Percentiles rank a stretch among this genome's conserved stretches.
phyloP scores from a whole-genome alignment of 2,797 vertebrate species.

The Salarias fasciatus region DNA sequence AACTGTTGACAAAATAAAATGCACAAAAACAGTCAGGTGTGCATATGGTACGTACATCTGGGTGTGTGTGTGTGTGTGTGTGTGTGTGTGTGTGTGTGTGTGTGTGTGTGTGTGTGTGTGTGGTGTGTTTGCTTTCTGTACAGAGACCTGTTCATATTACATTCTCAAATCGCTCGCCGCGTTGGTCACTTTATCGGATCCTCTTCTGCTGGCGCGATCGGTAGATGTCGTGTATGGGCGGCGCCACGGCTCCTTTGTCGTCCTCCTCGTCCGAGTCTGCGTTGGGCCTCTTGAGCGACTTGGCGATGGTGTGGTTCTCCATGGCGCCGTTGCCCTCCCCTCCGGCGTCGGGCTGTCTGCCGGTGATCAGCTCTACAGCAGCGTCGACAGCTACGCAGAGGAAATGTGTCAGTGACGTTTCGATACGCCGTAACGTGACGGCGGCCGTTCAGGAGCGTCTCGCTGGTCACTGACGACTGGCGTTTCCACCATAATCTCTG shows the following conservation, averaged over 20 bases:
- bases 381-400: conserved; percentile 88
- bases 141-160: conserved; percentile 62
- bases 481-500: conserved; percentile 2
- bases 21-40: conserved; percentile 60
- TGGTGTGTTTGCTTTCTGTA: conserved; percentile 47
- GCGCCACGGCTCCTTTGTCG: conserved; percentile 95
- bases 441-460: neutral
- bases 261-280: conserved; percentile 98
- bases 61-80: conserved; percentile 34
- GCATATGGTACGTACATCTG: conserved; percentile 17
- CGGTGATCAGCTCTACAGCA: conserved; percentile 94
- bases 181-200: conserved; percentile 87
- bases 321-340: conserved; percentile 94
- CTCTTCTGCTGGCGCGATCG: conserved; percentile 97
- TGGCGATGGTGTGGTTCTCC: conserved; percentile 90
- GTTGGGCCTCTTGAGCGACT: conserved; percentile 95
- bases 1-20: conserved; percentile 78
- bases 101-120: conserved; percentile 34
- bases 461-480: neutral
- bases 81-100: no score
- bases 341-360: conserved; percentile 87
- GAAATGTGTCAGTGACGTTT: conserved; percentile 2
- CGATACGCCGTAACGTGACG: neutral
- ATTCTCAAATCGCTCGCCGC: conserved; percentile 57
- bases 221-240: conserved; percentile 98